Evolutionary conservation across 2,113 vertebrate species (phyloP).

Genomic region (Channa argus): DNA sequence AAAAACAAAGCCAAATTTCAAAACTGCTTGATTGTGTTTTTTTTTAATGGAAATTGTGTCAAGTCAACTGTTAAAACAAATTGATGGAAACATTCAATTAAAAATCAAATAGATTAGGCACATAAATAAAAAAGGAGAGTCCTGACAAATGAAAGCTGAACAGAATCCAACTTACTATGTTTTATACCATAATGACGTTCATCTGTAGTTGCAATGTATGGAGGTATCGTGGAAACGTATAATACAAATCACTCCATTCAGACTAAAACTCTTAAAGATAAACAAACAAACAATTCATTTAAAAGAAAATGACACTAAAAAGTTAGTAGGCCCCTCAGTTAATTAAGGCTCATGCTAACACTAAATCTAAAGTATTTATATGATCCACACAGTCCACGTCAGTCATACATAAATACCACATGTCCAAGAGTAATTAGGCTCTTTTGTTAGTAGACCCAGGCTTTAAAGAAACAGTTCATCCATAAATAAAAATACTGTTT

Average conservation of each 20-base stretch:
- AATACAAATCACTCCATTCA: background rate
- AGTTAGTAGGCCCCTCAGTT: background rate
- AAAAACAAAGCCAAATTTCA: no score
- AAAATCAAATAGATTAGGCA: constrained; percentile 8
- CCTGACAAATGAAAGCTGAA: background rate
- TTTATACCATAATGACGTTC: background rate
- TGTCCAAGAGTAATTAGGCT: background rate
- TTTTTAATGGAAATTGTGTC: background rate
- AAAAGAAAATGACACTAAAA: background rate
- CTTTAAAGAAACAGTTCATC: background rate
- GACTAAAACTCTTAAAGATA: background rate
- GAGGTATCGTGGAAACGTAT: background rate
- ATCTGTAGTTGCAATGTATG: background rate
- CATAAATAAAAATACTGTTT: background rate
- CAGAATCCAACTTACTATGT: background rate
- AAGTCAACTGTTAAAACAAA: background rate
- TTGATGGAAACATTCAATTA: background rate
- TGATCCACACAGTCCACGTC: constrained; percentile 18
- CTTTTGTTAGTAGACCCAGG: background rate
- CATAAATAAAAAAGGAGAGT: background rate
- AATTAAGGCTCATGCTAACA: background rate
- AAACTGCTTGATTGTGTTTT: background rate
- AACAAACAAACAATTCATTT: constrained; percentile 2
- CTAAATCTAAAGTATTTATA: background rate
- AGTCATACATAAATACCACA: constrained; percentile 25